Evolutionary conservation across 2,888 invertebrate species (phyloP).

Genomic region (Pseudanteris insignis): DNA sequence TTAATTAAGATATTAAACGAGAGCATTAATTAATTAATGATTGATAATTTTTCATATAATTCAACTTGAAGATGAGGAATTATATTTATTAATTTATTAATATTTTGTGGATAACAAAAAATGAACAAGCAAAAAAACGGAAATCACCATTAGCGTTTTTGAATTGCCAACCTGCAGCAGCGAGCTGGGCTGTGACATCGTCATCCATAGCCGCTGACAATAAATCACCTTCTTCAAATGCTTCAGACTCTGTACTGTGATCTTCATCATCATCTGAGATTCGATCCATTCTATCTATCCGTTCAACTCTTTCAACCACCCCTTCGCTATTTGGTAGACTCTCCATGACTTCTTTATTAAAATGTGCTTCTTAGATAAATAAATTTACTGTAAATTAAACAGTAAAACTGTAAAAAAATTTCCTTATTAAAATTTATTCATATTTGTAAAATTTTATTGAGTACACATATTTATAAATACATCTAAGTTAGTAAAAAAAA

Average conservation of each 20-base stretch:
- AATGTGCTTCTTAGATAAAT: neutral
- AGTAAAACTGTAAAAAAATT: neutral
- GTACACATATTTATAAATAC: too few relatives aligned
- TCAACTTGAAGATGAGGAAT: neutral
- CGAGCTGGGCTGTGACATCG: conserved; percentile 95
- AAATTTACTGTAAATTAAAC: neutral
- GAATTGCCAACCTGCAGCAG: conserved; percentile 85
- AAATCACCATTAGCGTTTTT: conserved; percentile 68
- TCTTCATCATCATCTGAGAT: conserved; percentile 80
- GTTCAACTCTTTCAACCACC: conserved; percentile 24
- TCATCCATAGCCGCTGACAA: conserved; percentile 88
- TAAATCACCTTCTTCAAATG: conserved; percentile 84
- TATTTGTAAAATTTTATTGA: too few relatives aligned
- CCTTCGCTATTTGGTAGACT: conserved; percentile 27
- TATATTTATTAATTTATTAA: conserved; percentile 19
- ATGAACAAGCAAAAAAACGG: conserved; percentile 64
- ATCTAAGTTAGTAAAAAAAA: too few relatives aligned
- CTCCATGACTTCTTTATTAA: conserved; percentile 20
- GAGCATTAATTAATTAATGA: too few relatives aligned
- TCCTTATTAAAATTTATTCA: too few relatives aligned
- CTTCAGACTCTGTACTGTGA: conserved; percentile 80
- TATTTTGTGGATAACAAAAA: too few relatives aligned
- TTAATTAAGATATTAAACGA: too few relatives aligned
- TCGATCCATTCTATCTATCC: conserved; percentile 53
- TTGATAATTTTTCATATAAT: too few relatives aligned